Conservation (phyloP, 2,113 vertebrate genomes). For the Hipposideros armiger region DNA sequence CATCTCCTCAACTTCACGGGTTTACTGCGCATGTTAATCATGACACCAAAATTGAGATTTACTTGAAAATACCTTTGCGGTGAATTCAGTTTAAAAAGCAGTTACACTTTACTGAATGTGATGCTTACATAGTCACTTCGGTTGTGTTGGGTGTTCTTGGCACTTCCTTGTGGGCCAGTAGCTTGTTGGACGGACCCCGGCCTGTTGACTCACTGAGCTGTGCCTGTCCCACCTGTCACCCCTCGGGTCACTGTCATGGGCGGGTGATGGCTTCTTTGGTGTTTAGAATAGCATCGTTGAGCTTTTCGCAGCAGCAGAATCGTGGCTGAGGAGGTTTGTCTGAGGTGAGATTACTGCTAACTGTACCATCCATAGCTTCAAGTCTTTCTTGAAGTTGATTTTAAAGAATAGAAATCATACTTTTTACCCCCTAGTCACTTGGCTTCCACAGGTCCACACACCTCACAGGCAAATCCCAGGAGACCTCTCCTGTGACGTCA, state of each 20-base stretch:
- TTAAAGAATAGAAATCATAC: background rate
- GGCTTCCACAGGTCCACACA: background rate
- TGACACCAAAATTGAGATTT: background rate
- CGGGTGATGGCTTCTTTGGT: no score
- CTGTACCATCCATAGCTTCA: accelerated
- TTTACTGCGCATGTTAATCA: background rate
- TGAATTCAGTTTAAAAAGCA: background rate
- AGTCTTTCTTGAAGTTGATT: background rate
- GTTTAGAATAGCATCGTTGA: accelerated
- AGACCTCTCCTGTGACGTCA: no score
- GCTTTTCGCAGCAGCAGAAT: accelerated
- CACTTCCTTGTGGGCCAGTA: no score
- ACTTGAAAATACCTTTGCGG: background rate
- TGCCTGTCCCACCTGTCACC: no score
- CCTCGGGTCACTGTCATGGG: no score
- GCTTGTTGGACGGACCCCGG: no score
- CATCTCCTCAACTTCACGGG: accelerated
- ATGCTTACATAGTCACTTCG: no score
- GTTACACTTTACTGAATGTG: background rate
- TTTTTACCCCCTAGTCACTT: accelerated
- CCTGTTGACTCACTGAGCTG: no score
- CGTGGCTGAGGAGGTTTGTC: accelerated
- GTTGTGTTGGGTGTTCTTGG: no score
- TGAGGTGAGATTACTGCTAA: accelerated
- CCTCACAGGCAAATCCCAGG: no score